These are phyloP conservation scores for Thaumatotibia leucotreta DNA, from an alignment of 1,140 invertebrate species.

Conservation along the genomic window DNA sequence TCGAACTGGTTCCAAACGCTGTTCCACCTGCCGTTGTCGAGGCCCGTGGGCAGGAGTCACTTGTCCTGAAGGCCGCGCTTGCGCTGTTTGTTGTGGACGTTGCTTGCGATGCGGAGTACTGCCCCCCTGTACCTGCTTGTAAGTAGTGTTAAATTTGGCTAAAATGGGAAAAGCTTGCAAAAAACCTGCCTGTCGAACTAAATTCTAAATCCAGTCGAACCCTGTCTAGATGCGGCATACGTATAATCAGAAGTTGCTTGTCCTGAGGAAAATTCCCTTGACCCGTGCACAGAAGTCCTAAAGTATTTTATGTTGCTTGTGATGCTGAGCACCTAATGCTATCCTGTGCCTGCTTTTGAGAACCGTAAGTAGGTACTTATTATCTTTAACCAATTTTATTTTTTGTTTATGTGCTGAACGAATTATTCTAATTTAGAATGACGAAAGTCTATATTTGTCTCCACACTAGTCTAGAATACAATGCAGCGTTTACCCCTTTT, in stretches of 20 bases:
- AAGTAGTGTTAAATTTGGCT: no score
- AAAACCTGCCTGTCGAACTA: constrained; percentile 80
- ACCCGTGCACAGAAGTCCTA: constrained; percentile 85
- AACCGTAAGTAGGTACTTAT: no score
- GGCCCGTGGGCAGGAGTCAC: constrained; percentile 85
- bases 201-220: constrained; percentile 81
- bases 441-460: no score
- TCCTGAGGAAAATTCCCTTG: no score
- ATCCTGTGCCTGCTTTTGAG: constrained; percentile 88
- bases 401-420: no score
- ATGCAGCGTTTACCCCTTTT: no score
- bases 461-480: no score
- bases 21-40: constrained; percentile 85
- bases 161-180: constrained; percentile 78
- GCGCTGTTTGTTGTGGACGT: constrained; percentile 89
- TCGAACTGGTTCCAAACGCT: constrained; percentile 82
- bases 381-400: no score
- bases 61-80: constrained; percentile 81
- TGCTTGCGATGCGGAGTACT: constrained; percentile 87
- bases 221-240: constrained; percentile 87
- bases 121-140: constrained; percentile 89
- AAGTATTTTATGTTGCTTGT: constrained; percentile 89
- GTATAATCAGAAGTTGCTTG: no score
- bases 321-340: constrained; percentile 87
- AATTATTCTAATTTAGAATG: no score